Base-by-base conservation (phyloP, 2,797 vertebrate species). In the Schizopygopsis pylzovi region DNA sequence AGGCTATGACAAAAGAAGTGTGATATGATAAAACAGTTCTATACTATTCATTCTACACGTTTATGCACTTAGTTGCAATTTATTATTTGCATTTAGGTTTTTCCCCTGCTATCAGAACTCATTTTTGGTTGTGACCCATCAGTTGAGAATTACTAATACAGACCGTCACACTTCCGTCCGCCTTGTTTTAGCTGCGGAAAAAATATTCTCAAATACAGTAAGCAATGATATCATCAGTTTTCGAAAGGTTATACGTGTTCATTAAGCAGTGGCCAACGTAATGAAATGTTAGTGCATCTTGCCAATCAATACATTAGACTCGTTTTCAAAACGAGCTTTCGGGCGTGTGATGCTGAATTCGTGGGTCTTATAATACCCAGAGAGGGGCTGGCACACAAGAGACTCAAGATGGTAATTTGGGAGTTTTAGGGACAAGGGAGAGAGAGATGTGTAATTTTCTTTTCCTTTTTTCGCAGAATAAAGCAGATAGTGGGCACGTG, bases 401-500 rank as follows among this genome's bases (percentile, higher is more conserved):
- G 94, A 95, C 91, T 92, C 92, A 93, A 95, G 94, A 94, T 92
- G 92, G 93, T 94, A 95, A 96, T 95, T 96, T 95, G 91, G 92
- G 91, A 88, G 91, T 93, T 91, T 93, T 93, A 91, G 91, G 91
- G 89, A 93, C 93, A 92, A 94, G 91, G 91, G 80, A 94, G 93
- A 94, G 94, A 95, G 94, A 95, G 95, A 95, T 95, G 93, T 95
- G 95, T 95, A 95, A 95, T 95, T 96, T 95, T 92, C 93, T 92
- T 91, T 94, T 93, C 92, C 90, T 92, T 93, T 94, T 92, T 92
- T 89, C 87, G 20, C 8, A 80, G 87, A 91, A 95, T 93, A 95
- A 94, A 97, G 97, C 97, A 96, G 97, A 96, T 95, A 96, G 96
- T 95, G 96, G 97, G 96, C 98, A 98, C 96, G 96, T 97, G 97